Percentiles rank a stretch among this genome's conserved stretches.
Conservation (phyloP, 2,113 vertebrate genomes). For the Aspiorhynchus laticeps region DNA sequence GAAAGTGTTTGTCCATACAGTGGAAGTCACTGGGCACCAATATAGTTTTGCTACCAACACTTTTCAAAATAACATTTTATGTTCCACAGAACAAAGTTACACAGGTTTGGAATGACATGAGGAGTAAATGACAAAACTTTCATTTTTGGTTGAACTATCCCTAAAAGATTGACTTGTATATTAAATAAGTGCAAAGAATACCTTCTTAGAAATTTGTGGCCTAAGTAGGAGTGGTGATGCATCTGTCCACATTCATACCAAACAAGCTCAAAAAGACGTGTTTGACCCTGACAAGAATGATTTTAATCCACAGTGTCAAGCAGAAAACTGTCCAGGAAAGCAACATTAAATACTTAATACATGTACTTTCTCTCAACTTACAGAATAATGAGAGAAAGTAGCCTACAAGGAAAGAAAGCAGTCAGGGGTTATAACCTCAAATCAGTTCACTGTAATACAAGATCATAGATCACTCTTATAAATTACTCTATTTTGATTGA, state of each 20-base stretch:
- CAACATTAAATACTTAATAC: constrained; percentile 56
- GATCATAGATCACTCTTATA: constrained; percentile 10
- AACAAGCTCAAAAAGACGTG: neutral
- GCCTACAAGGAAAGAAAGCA: neutral
- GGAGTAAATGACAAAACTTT: neutral
- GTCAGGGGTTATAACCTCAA: neutral
- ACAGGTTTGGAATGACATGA: neutral
- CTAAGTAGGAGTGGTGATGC: neutral
- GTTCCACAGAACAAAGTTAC: neutral
- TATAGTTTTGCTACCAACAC: neutral
- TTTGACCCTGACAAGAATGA: constrained; percentile 16
- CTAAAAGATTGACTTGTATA: neutral
- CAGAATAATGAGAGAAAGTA: constrained; percentile 1
- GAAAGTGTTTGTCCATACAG: neutral
- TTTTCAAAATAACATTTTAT: neutral
- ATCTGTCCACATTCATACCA: neutral
- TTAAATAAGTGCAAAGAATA: neutral
- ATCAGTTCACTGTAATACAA: constrained; percentile 7
- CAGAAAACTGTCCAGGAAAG: constrained; percentile 34
- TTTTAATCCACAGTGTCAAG: constrained; percentile 46
- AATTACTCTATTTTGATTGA: neutral
- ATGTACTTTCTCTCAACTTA: neutral
- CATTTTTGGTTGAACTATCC: neutral
- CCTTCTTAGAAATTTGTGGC: neutral
- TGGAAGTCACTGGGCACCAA: neutral